A percentile compares a stretch with the other conserved stretches of the same genome.
These are phyloP conservation scores for Drosophila tripunctata DNA, from an alignment of 2,888 invertebrate genomes.

Conservation along the genomic window DNA sequence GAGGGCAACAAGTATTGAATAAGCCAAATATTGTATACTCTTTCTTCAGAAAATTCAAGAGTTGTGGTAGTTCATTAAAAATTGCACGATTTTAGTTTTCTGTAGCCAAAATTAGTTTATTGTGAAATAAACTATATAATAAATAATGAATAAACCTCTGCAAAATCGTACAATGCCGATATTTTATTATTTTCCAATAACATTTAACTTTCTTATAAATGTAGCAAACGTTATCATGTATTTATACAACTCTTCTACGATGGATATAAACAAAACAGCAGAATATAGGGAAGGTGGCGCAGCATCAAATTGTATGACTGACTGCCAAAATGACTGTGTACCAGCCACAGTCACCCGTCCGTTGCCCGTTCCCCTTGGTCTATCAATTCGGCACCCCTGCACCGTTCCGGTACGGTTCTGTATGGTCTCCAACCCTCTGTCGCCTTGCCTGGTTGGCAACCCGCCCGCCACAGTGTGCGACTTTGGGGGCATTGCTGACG, in stretches of 20 bases:
- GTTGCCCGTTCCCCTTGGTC: neutral
- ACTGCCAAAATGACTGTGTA: slow-evolving; percentile 72
- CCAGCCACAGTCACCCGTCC: slow-evolving; percentile 2
- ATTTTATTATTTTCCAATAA: too few species aligned
- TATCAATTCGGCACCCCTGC: too few species aligned
- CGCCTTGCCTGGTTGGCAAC: slow-evolving; percentile 67
- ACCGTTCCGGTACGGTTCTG: slow-evolving; percentile 12
- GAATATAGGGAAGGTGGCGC: slow-evolving; percentile 41
- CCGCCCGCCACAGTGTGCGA: slow-evolving; percentile 66
- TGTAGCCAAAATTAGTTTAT: too few species aligned
- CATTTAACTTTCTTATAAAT: neutral
- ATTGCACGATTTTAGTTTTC: too few species aligned
- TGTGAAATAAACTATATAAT: too few species aligned
- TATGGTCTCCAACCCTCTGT: slow-evolving; percentile 12
- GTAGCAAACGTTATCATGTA: slow-evolving; percentile 12
- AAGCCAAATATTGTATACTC: slow-evolving; percentile 9
- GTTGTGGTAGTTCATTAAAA: too few species aligned
- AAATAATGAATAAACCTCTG: too few species aligned
- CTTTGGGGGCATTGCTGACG: slow-evolving; percentile 84
- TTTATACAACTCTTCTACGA: neutral
- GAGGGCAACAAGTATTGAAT: neutral
- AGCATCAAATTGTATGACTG: slow-evolving; percentile 73
- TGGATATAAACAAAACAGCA: slow-evolving; percentile 1
- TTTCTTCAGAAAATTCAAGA: too few species aligned
- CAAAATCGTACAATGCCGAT: too few species aligned